Conservation (phyloP, 2,113 vertebrate genomes). For the Spheniscus mendiculus region DNA sequence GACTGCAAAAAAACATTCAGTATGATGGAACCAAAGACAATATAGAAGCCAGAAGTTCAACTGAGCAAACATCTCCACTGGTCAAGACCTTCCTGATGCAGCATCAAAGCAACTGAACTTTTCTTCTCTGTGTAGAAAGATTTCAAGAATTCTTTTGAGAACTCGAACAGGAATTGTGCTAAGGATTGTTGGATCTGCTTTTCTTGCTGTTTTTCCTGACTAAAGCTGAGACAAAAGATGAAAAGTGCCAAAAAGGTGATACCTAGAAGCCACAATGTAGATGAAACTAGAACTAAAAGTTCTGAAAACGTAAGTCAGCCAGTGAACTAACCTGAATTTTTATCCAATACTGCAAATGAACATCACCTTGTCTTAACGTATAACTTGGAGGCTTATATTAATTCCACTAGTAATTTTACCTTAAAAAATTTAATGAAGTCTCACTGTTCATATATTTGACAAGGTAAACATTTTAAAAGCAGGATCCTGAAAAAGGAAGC, state of each 20-base stretch:
- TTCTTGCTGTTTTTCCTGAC: neutral
- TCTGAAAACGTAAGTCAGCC: neutral
- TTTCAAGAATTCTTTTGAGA: neutral
- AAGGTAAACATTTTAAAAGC: neutral
- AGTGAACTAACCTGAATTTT: neutral
- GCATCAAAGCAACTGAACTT: neutral
- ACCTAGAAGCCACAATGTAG: neutral
- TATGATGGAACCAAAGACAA: neutral
- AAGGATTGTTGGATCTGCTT: neutral
- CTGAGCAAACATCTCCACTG: neutral
- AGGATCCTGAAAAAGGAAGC: neutral
- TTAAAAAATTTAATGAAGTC: neutral
- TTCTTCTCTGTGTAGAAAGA: neutral
- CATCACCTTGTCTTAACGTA: neutral
- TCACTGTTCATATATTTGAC: neutral
- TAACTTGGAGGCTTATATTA: neutral
- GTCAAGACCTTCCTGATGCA: neutral
- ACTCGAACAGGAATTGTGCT: neutral
- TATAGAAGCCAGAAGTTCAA: neutral
- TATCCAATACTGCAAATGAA: neutral
- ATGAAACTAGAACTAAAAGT: neutral
- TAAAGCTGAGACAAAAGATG: neutral
- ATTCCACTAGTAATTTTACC: neutral
- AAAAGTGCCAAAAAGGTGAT: neutral
- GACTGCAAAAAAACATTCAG: neutral